Percentiles rank a stretch among this genome's conserved stretches.
Conservation (phyloP, 2,888 invertebrate genomes). For the Melipona beecheii region DNA sequence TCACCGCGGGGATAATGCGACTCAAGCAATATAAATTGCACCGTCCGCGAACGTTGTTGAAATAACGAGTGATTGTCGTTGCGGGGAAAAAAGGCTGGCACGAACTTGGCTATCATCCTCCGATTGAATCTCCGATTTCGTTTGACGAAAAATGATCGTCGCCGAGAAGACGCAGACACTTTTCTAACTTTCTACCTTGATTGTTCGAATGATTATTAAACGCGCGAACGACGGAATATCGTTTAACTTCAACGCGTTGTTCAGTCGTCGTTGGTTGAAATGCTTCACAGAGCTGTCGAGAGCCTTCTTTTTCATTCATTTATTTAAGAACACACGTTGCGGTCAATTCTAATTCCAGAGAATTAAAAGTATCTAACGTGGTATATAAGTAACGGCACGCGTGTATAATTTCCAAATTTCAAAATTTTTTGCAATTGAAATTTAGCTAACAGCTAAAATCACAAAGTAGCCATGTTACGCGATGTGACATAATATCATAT, state of each 20-base stretch:
- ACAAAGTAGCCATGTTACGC: too few species aligned
- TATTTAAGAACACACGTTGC: too few species aligned
- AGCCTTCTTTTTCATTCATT: too few species aligned
- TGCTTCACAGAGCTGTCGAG: neutral
- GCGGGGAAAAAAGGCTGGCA: slow-evolving; percentile 9
- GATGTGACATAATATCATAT: too few species aligned
- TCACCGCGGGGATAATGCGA: slow-evolving; percentile 52
- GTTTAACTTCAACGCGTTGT: neutral
- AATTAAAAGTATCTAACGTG: too few species aligned
- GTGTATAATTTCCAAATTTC: too few species aligned
- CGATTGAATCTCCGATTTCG: neutral
- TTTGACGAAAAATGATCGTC: neutral
- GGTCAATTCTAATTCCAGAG: too few species aligned
- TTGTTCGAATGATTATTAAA: neutral
- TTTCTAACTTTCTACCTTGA: neutral
- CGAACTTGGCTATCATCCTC: neutral
- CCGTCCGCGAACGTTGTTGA: slow-evolving; percentile 57
- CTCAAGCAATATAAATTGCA: slow-evolving; percentile 56
- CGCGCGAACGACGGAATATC: neutral
- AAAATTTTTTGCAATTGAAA: too few species aligned
- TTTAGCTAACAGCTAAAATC: too few species aligned
- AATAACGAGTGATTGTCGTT: slow-evolving; percentile 33
- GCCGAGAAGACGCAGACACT: neutral
- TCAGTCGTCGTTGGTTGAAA: neutral
- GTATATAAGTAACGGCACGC: too few species aligned